These are phyloP conservation scores for Morpho deidamia DNA, from an alignment of 2,888 invertebrate genomes.

Conservation along the genomic window DNA sequence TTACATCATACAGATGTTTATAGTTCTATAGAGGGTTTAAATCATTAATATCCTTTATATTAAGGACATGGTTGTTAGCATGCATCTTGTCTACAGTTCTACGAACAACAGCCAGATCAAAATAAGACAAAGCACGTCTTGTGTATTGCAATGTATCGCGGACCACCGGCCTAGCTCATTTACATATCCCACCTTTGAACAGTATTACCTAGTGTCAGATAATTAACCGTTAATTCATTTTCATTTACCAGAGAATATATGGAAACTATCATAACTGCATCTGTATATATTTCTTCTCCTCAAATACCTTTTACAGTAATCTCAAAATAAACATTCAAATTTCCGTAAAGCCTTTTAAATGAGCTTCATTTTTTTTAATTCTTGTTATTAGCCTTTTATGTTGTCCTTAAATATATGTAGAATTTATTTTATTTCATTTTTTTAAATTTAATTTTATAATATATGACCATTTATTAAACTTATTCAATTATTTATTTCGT, in stretches of 20 bases:
- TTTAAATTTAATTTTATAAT: too few species aligned
- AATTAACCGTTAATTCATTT: slow-evolving; percentile 9
- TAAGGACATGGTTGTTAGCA: slow-evolving; percentile 23
- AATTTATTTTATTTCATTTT: too few species aligned
- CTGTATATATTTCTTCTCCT: too few species aligned
- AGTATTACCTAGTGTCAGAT: slow-evolving; percentile 27
- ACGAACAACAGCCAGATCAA: slow-evolving; percentile 25
- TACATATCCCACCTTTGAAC: slow-evolving; percentile 48
- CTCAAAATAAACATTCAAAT: too few species aligned
- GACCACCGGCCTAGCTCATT: slow-evolving; percentile 60
- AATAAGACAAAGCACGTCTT: slow-evolving; percentile 32
- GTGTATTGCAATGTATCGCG: slow-evolving; percentile 36
- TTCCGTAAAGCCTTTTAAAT: too few species aligned
- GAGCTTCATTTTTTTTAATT: too few species aligned
- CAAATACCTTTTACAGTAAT: too few species aligned
- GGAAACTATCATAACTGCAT: too few species aligned
- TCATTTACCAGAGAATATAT: not conserved
- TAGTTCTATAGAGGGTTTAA: slow-evolving; percentile 9
- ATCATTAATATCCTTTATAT: slow-evolving; percentile 14
- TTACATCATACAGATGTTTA: slow-evolving; percentile 10
- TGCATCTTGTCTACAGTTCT: slow-evolving; percentile 19
- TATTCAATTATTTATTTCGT: too few species aligned
- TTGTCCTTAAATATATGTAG: too few species aligned
- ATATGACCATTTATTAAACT: too few species aligned
- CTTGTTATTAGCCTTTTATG: too few species aligned